Evolutionary conservation across 1,140 invertebrate species (phyloP), one percentile per base, ranked within the genome.

Genomic region (Archegozetes longisetosus): DNA sequence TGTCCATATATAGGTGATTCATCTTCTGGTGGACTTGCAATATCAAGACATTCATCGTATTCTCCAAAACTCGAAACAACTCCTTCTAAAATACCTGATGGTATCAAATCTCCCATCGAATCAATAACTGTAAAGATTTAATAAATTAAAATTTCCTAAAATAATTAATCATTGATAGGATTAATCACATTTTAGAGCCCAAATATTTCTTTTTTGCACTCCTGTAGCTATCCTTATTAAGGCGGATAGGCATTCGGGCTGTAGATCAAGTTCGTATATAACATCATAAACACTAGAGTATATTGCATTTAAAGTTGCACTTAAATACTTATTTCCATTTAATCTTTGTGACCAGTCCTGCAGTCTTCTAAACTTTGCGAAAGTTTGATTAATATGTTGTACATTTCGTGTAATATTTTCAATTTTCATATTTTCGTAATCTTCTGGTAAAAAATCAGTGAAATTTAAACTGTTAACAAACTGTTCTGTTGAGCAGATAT

Each of bases 21-120:
- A 22, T 58, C 57, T 20, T 46, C 13, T 23, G 29, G n/a, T 6
- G 54, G n/a, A n/a, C 56, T 53, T 55, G 49, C 53, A 12, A 64
- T 52, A 17, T 53, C 56, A 25, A 68, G 23, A 58, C 67, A 68
- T 62, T 68, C 62, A 60, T 68, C 67, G 57, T 65, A 68, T 12
- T 66, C 63, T 22, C 67, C 67, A 47, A 68, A 64, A 9, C 56
- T 54, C 12, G 62, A 58, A n/a, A 68, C 49, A 4, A 63, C 66
- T 26, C 67, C 67, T 54, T 64, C 64, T 14, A 64, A 51, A 40
- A 65, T 60, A 13, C 67, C 67, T 47, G 62, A 58, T 2, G 66
- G 58, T 26, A 58, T 32, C 20, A 65, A 55, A 27, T 62, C 60
- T n/a, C 65, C 65, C 24, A 53, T 61, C 22, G 67, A 62, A 64